These are phyloP conservation scores for Pristionchus maxplancki DNA, from an alignment of 2,888 invertebrate genomes.

Conservation along the genomic window DNA sequence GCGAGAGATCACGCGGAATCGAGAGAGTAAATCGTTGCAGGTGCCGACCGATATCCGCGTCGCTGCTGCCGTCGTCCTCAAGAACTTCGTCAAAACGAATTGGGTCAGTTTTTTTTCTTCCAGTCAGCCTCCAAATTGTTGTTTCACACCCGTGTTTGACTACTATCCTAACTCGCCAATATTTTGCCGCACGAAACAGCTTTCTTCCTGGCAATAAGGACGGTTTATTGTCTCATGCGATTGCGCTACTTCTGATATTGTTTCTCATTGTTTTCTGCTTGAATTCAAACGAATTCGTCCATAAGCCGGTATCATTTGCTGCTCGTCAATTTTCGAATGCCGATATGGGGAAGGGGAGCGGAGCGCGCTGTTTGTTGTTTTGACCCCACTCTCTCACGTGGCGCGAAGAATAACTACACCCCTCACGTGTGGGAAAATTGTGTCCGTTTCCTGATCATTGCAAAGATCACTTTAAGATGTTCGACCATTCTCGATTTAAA, in stretches of 20 bases:
- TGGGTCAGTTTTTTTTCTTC: conserved; percentile 82
- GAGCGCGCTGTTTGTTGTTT: conserved; percentile 4
- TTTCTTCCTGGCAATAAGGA: neutral
- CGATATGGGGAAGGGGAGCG: too few species aligned
- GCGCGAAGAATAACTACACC: neutral
- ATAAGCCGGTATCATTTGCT: too few species aligned
- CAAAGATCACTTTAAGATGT: neutral
- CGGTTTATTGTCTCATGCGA: too few species aligned
- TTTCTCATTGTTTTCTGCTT: too few species aligned
- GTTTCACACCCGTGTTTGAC: too few species aligned
- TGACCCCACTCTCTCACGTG: neutral
- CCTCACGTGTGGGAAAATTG: neutral
- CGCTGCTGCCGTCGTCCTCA: conserved; percentile 94
- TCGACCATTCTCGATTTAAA: neutral
- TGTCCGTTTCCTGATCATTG: neutral
- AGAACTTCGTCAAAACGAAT: conserved; percentile 95
- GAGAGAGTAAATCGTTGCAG: conserved; percentile 78
- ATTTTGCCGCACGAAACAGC: neutral
- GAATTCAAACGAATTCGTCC: too few species aligned
- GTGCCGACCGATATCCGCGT: conserved; percentile 90
- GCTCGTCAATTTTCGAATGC: too few species aligned
- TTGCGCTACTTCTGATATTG: too few species aligned
- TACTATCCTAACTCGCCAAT: neutral
- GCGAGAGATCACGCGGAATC: neutral
- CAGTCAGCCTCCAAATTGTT: neutral